These are phyloP conservation scores for Corvus cornix DNA, from an alignment of 2,113 vertebrate genomes.

Conservation along the genomic window DNA sequence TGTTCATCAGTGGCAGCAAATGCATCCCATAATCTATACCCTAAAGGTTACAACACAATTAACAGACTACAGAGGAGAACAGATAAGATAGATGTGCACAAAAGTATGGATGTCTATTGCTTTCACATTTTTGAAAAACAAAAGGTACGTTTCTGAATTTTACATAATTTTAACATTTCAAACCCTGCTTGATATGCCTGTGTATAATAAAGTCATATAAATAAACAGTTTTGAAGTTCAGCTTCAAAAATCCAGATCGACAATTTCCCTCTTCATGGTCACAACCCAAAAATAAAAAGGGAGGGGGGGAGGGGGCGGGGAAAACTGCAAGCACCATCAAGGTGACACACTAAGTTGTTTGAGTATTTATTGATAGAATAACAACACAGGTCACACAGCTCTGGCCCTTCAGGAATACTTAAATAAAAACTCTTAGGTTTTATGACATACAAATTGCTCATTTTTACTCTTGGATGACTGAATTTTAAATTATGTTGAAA, in stretches of 20 bases:
- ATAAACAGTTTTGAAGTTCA: neutral
- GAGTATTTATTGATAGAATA: neutral
- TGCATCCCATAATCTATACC: neutral
- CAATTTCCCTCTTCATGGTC: neutral
- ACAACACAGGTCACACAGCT: neutral
- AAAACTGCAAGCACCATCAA: neutral
- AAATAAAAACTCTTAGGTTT: neutral
- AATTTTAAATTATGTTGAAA: constrained; percentile 21
- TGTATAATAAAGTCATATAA: neutral
- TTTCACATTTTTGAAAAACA: neutral
- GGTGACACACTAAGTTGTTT: neutral
- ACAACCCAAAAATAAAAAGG: neutral
- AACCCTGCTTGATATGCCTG: neutral
- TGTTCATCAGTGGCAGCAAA: neutral
- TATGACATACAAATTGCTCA: neutral
- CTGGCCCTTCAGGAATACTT: neutral
- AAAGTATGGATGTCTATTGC: neutral
- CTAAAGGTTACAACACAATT: neutral
- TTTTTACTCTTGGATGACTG: neutral
- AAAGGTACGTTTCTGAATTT: neutral
- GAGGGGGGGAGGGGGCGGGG: rapidly evolving
- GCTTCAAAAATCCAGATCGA: neutral
- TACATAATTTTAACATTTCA: neutral
- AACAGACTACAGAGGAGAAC: neutral
- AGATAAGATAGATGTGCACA: neutral